Base-by-base conservation (phyloP, 1,140 invertebrate species). In the Drosophila bocki region DNA sequence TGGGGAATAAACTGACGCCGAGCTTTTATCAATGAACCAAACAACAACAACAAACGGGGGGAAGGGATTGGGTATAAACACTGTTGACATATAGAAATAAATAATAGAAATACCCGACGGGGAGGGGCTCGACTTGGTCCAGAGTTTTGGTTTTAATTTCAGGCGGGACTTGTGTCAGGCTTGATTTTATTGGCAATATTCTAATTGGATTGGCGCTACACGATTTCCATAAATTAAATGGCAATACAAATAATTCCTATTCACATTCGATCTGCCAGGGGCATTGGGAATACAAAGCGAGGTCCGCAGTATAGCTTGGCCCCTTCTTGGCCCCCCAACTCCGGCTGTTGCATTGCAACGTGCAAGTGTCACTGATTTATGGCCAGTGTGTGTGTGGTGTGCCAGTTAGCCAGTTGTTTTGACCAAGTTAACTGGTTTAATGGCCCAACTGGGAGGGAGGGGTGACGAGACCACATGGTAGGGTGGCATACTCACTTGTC, bases 311-410 rank as follows among this genome's bases (percentile, higher is more conserved):
- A 51, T 48, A 11, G 17, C 9, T 3, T 39, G 39, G 32, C 61
- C 37, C 47, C 39, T 12, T 22, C 32, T 32, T 17, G 17, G 44
- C 26, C 35, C 44, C 44, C 65, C 64, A 56, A 53, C 65, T 75
- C 41, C 41, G 50, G 44, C 69, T 65, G 32, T 39, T 39, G 53
- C 53, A 75, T 47, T 85, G 78, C 82, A 85, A 60, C 80, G 63
- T 87, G 84, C 80, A 87, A 87, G 63, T 87, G 83, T 88, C 83
- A 87, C 84, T 87, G 83, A 87, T 87, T 87, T 87, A 87, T 87
- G 77, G 68, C 68, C 68, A 84, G 51, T 45, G 32, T 64, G 68
- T 74, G 33, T 67, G 48, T 57, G 64, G 44, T 84, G 76, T 78
- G 78, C 74, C 70, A 78, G 74, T 74, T 75, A 75, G 81, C 78